Evolutionary conservation across 64 coral and sea anemone genomes (phyloP).

Genomic region (Hydrozoanthus tunicans): DNA sequence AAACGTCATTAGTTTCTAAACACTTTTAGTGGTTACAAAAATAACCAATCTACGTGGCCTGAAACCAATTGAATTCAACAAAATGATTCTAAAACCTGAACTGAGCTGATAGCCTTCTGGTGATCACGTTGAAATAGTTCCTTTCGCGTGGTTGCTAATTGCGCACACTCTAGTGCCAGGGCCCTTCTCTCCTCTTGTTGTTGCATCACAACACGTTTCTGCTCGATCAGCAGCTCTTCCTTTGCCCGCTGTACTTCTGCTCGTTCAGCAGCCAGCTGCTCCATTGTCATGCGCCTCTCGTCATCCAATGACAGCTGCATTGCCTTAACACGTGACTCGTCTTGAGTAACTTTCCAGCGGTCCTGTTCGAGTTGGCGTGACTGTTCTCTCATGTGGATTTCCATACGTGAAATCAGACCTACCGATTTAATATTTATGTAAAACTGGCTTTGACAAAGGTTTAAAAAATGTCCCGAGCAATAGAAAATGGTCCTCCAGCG

Average conservation of each 20-base stretch:
- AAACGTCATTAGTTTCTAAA: too few species aligned
- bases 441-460: too few species aligned
- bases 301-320: constrained; percentile 77
- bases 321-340: constrained; percentile 80
- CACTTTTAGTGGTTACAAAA: too few species aligned
- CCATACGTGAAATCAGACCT: constrained; percentile 93
- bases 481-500: too few species aligned
- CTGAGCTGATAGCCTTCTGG: constrained; percentile 72
- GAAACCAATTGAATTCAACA: background rate
- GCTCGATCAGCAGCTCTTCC: constrained; percentile 88
- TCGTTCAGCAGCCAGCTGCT: constrained; percentile 87
- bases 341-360: constrained; percentile 82
- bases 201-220: constrained; percentile 74
- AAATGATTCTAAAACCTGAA: constrained; percentile 58
- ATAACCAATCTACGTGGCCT: too few species aligned
- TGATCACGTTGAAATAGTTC: constrained; percentile 82
- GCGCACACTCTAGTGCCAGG: constrained; percentile 88
- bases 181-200: constrained; percentile 84
- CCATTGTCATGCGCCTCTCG: constrained; percentile 92
- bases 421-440: too few species aligned
- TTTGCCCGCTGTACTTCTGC: constrained; percentile 78
- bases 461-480: too few species aligned
- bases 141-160: constrained; percentile 80
- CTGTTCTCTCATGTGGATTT: constrained; percentile 92
- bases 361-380: constrained; percentile 88